Evolutionary conservation across 2,888 invertebrate genomes (phyloP).

Genomic region (Volucella bombylans): DNA sequence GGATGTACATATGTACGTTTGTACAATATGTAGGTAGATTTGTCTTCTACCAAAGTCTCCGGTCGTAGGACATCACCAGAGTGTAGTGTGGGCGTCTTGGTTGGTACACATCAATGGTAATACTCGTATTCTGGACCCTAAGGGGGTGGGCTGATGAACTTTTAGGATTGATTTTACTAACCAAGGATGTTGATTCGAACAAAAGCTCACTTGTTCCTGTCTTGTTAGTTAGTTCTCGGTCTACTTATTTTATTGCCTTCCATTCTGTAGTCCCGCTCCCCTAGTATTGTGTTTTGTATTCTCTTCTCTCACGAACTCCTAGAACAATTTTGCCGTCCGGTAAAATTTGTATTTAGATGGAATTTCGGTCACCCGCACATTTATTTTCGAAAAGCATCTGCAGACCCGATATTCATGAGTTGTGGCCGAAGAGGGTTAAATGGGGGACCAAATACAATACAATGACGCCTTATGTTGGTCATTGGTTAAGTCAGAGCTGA

Average conservation of each 20-base stretch:
- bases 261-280: constrained; percentile 54
- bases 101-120: constrained; percentile 57
- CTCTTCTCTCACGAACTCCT: constrained; percentile 21
- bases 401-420: constrained; percentile 37
- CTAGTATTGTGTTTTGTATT: constrained; percentile 28
- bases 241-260: constrained; percentile 75
- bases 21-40: too few species aligned
- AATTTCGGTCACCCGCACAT: constrained; percentile 74
- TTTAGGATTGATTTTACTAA: constrained; percentile 75
- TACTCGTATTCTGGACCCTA: constrained; percentile 27
- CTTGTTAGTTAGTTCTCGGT: constrained; percentile 77
- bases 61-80: constrained; percentile 6
- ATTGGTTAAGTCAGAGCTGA: constrained; percentile 52
- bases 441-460: constrained; percentile 21
- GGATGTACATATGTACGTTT: background rate
- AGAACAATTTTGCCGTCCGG: constrained; percentile 67
- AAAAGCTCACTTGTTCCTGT: constrained; percentile 75
- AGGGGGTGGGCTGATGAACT: constrained; percentile 69
- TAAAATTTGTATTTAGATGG: constrained; percentile 61
- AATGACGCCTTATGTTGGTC: constrained; percentile 61
- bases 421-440: constrained; percentile 20
- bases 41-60: constrained; percentile 36
- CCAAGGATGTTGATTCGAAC: constrained; percentile 74
- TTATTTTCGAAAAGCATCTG: constrained; percentile 60
- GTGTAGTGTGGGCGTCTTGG: constrained; percentile 15